These are phyloP conservation scores for Gonatopus flavifemur DNA, from an alignment of 1,140 invertebrate species.

Conservation along the genomic window DNA sequence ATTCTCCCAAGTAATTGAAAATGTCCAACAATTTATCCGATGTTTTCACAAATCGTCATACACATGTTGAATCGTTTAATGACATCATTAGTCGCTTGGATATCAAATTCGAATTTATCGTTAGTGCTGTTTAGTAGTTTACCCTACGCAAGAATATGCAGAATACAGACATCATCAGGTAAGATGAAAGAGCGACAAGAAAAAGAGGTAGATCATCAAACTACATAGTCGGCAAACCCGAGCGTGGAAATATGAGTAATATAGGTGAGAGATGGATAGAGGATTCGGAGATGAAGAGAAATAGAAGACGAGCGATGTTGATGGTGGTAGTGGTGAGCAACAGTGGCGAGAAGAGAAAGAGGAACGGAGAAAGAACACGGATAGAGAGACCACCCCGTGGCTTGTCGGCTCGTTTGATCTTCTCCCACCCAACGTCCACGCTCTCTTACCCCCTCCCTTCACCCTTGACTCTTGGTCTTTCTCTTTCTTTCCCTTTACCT, in stretches of 20 bases:
- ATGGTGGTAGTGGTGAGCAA: slow-evolving; percentile 9
- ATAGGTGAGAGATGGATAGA: slow-evolving; percentile 43
- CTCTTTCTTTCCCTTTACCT: slow-evolving; percentile 12
- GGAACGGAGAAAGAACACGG: slow-evolving; percentile 35
- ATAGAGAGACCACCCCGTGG: slow-evolving; percentile 59
- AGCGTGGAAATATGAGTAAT: slow-evolving; percentile 56
- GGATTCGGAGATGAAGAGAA: slow-evolving; percentile 12
- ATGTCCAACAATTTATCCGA: no score
- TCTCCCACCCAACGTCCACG: slow-evolving; percentile 46
- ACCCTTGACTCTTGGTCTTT: slow-evolving; percentile 24
- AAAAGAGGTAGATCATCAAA: slow-evolving; percentile 32
- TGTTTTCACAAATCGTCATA: no score
- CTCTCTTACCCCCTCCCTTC: slow-evolving; percentile 43
- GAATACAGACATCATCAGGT: neutral
- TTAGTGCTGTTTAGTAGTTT: no score
- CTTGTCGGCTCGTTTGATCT: slow-evolving; percentile 59
- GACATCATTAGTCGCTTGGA: no score
- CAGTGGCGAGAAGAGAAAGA: slow-evolving; percentile 27
- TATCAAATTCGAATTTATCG: no score
- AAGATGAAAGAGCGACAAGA: neutral
- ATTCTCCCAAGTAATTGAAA: no score
- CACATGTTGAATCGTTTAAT: no score
- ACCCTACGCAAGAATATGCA: neutral
- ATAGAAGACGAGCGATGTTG: neutral
- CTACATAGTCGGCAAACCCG: slow-evolving; percentile 42